phyloP scores from a whole-genome alignment of 2,113 vertebrate genomes.

The Corythoichthys intestinalis region DNA sequence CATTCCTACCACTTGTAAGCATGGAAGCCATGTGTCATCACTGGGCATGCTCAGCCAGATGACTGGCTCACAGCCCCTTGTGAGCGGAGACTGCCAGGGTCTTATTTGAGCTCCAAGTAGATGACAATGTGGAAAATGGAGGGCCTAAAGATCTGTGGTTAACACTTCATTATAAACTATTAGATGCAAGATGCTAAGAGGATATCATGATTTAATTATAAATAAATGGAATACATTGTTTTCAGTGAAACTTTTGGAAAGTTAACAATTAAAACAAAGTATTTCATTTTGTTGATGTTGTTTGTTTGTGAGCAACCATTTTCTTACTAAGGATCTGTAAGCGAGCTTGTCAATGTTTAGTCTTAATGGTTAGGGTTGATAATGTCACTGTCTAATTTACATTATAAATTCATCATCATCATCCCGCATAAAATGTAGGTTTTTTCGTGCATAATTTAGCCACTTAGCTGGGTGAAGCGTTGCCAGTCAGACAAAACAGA shows the following conservation, averaged over 20 bases:
- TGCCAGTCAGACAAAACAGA: no score
- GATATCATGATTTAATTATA: not conserved
- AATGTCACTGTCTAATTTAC: no score
- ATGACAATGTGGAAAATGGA: conserved; percentile 16
- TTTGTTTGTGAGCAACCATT: no score
- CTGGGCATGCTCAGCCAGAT: not conserved
- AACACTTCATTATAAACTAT: not conserved
- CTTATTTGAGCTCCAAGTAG: conserved; percentile 11
- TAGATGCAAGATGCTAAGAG: not conserved
- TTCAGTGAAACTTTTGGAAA: no score
- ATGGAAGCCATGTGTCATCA: conserved; percentile 57
- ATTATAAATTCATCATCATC: no score
- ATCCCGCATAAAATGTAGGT: no score
- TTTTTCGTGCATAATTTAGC: no score
- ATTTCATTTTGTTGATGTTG: no score
- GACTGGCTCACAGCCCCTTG: conserved; percentile 26
- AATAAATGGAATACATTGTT: not conserved
- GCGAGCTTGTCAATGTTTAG: no score
- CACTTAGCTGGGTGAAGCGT: no score
- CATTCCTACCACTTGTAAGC: conserved; percentile 35
- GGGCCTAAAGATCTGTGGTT: not conserved
- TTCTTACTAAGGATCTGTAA: no score
- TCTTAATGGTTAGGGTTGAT: no score
- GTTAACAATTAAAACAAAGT: not conserved
- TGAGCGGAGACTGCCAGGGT: conserved; percentile 28